These are phyloP conservation scores for Camponotus vicinus DNA, from an alignment of 1,140 invertebrate species.

Conservation along the genomic window DNA sequence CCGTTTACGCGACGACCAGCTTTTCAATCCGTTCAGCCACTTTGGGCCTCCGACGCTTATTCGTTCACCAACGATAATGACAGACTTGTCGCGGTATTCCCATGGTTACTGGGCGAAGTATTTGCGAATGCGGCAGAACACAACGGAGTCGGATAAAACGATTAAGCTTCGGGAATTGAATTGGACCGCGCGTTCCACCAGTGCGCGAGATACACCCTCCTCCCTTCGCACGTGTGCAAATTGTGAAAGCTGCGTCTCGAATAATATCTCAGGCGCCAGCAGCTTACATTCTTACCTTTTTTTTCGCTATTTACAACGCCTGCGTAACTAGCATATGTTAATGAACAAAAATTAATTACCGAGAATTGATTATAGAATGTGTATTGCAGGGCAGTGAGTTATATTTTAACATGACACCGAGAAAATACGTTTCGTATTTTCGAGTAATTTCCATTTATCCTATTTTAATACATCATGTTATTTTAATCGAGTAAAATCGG, in stretches of 20 bases:
- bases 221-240: slow-evolving; percentile 21
- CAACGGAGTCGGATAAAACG: slow-evolving; percentile 52
- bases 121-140: slow-evolving; percentile 39
- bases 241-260: slow-evolving; percentile 40
- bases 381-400: too few species aligned
- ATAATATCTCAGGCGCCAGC: slow-evolving; percentile 27
- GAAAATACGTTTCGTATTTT: neutral
- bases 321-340: too few species aligned
- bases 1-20: slow-evolving; percentile 63
- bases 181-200: slow-evolving; percentile 1
- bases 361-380: too few species aligned
- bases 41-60: neutral
- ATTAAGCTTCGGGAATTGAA: slow-evolving; percentile 57
- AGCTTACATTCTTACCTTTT: neutral
- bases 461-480: neutral
- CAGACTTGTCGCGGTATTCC: slow-evolving; percentile 26
- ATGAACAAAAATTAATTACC: too few species aligned
- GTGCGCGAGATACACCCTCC: slow-evolving; percentile 35
- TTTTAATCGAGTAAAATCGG: neutral
- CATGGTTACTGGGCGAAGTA: slow-evolving; percentile 32
- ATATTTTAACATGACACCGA: too few species aligned
- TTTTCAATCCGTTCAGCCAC: slow-evolving; percentile 66
- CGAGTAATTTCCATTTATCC: neutral
- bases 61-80: slow-evolving; percentile 23
- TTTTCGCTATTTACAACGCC: neutral